Evolutionary conservation across 2,888 invertebrate species (phyloP), one percentile per base, ranked within the genome.

Genomic region (Liposcelis brunnea): DNA sequence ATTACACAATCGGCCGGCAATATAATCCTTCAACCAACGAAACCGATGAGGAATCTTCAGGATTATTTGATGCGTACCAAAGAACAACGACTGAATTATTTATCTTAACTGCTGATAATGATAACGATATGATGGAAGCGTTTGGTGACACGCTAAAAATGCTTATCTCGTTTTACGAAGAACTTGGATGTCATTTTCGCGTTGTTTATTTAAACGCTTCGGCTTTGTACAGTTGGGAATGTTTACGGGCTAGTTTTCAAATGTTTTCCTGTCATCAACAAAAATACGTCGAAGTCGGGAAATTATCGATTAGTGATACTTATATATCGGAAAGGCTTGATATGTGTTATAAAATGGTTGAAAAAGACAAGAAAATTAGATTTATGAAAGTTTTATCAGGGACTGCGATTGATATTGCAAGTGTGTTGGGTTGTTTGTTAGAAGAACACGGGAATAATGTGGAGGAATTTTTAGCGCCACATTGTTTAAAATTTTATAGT

Each of bases 321-420:
- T 89, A 74, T 57, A 71, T 87, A 21, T 81, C 83, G 53, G 83
- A 85, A 60, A 69, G 89, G 47, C 65, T 90, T 37, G 64, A 82
- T 55, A 78, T 84, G 50, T 75, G 71, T 35, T 79, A 75, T 56
- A 66, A 67, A 19, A 26, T 26, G 26, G 26, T 26, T 26, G 70
- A 54, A 33, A 49, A 74, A 35, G 64, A 71, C 8, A 74, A 73
- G 49, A 62, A 70, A 34, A 61, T 62, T 31, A 66, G 68, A 37
- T 87, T 77, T 58, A 71, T 80, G 8, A 69, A 74, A 55, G 59
- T 85, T 31, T 65, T 87, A 48, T 75, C 78, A 7, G 86, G 86
- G 12, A 77, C 76, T 16, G 62, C 83, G 35, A 57, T 86, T 12
- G 78, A 79, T 61, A 71, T 82, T n/a, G 79, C 82, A 0, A 75